Base-by-base conservation (phyloP, 1,140 invertebrate genomes). In the Coenobita brevimanus region DNA sequence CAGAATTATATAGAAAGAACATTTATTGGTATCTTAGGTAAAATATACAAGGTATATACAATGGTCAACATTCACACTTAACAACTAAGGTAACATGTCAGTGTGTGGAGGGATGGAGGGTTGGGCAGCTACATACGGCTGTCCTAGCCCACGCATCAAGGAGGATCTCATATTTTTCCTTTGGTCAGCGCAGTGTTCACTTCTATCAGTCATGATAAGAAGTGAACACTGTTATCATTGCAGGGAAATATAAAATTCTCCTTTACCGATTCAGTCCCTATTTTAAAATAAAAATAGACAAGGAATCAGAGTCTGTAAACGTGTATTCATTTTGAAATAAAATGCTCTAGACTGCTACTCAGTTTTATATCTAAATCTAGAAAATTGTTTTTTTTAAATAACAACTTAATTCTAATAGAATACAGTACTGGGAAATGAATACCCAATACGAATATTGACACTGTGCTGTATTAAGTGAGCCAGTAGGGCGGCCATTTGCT, bases 21-120 rank as follows among this genome's bases (percentile, higher is more conserved):
- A 82, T 88, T 88, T 88, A 88, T 76, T 88, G 67, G 71, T 88
- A 88, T 88, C 80, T 82, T 88, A 88, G 60, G 86, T 88, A 88
- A 88, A 88, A 88, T 88, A 88, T 88, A 88, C 86, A 88, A 88
- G 54, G 86, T 88, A 88, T 88, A 88, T 88, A 88, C 86, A 88
- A 88, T 76, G 75, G 80, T 88, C 86, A 88, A 88, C 86, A 76
- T 75, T 88, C 86, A 88, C 86, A 88, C 86, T 33, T 88, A 88
- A 88, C 86, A 82, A 82, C 85, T 85, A 82, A 60, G 54, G 46
- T 78, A 79, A 86, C 54, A 81, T 60, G 85, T 71, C 75, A 81
- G 85, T 69, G 60, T 75, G 54, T 38, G 21, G 27, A 30, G 10
- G 54, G 17, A 57, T 13, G 43, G 33, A 62, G 54, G n/a, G 54